A percentile compares a stretch with the other conserved stretches of the same genome.
These are phyloP conservation scores for Nibea coibor DNA, from an alignment of 2,113 vertebrate genomes.

Conservation along the genomic window DNA sequence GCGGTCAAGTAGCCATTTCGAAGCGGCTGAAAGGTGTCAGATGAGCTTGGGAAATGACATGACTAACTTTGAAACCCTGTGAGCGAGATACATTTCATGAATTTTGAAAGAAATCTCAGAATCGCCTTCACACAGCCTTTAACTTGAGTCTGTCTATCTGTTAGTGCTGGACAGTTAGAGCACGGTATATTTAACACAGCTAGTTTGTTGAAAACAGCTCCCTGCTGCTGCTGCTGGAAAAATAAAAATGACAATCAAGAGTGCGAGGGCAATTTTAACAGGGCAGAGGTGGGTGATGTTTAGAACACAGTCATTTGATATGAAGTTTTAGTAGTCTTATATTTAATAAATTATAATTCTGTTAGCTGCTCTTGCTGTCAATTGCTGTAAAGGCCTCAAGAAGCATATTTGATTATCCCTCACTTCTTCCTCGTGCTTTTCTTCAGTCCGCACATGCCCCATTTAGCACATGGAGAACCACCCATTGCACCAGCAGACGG, in stretches of 20 bases:
- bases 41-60: no score
- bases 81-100: no score
- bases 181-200: constrained; percentile 7
- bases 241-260: neutral
- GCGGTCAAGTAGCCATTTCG: no score
- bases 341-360: neutral
- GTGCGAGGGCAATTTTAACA: neutral
- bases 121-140: neutral
- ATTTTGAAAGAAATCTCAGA: no score
- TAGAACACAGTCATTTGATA: neutral
- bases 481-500: constrained; percentile 29
- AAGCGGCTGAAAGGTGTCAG: no score
- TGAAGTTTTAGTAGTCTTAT: neutral
- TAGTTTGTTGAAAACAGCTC: constrained; percentile 11
- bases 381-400: neutral
- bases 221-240: constrained; percentile 14
- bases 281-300: neutral
- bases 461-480: constrained; percentile 31
- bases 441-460: constrained; percentile 22
- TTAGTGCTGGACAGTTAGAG: neutral
- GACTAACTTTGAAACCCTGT: no score
- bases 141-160: neutral
- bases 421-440: constrained; percentile 12
- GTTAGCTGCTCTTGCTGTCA: neutral
- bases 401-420: neutral